phyloP scores from a whole-genome alignment of 2,797 vertebrate species.

The Alosa sapidissima region DNA sequence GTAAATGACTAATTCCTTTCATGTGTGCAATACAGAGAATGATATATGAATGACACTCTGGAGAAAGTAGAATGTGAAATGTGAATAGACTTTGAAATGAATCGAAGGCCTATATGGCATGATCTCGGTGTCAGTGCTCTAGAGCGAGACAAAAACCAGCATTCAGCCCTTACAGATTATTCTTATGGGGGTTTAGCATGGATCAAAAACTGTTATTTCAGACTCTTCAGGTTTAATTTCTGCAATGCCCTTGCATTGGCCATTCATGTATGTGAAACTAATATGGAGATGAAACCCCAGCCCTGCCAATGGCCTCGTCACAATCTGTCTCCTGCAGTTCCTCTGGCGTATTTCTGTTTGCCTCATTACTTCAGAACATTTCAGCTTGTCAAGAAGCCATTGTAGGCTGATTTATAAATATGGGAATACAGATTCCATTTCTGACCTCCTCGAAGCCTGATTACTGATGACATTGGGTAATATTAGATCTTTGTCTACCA shows the following conservation, averaged over 20 bases:
- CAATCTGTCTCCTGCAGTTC: conserved; percentile 26
- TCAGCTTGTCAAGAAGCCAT: conserved; percentile 56
- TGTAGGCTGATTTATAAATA: conserved; percentile 54
- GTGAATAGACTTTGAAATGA: conserved; percentile 1
- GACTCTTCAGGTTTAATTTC: conserved; percentile 65
- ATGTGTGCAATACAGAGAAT: neutral
- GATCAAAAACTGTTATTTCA: conserved; percentile 54
- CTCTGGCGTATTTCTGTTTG: conserved; percentile 32
- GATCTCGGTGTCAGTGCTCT: neutral
- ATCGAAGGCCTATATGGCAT: neutral
- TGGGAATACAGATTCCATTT: conserved; percentile 62
- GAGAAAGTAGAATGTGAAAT: neutral
- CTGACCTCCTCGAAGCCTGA: conserved; percentile 29
- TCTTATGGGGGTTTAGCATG: conserved; percentile 12
- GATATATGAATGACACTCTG: conserved; percentile 1
- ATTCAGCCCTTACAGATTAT: conserved; percentile 3
- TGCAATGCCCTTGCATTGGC: conserved; percentile 68
- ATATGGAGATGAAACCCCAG: conserved; percentile 47
- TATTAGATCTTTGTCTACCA: conserved; percentile 23
- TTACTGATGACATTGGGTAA: conserved; percentile 59
- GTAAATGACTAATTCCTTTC: conserved; percentile 1
- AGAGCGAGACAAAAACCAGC: conserved; percentile 11
- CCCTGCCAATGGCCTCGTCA: conserved; percentile 46
- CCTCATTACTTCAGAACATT: conserved; percentile 59
- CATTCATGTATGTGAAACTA: conserved; percentile 63